phyloP scores from a whole-genome alignment of 2,113 vertebrate species.

The Tetraodon nigroviridis region DNA sequence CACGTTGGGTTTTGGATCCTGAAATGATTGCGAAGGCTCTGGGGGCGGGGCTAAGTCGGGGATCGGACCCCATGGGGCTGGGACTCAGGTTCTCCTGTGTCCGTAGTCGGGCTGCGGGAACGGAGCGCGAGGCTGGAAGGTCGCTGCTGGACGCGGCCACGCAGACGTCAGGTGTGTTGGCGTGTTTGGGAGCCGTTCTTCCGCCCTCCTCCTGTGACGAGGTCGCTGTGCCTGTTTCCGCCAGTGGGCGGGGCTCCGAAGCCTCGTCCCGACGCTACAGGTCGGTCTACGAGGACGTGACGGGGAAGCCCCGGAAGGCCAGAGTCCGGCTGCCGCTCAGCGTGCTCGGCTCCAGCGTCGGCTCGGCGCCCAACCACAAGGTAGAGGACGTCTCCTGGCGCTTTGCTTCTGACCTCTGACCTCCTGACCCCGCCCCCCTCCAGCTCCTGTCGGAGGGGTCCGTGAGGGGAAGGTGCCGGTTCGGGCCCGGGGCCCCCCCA shows the following conservation, averaged over 20 bases:
- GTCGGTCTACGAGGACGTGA: slow-evolving; percentile 65
- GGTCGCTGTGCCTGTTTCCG: not conserved
- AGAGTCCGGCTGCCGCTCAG: slow-evolving; percentile 74
- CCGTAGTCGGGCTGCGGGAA: slow-evolving; percentile 34
- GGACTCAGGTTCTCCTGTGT: not conserved
- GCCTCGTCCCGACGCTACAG: not conserved
- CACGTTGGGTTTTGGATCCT: too few relatives aligned
- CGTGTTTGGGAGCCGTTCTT: too few relatives aligned
- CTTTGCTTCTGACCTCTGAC: too few relatives aligned
- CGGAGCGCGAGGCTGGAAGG: slow-evolving; percentile 1
- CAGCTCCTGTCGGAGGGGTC: slow-evolving; percentile 73
- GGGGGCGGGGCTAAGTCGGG: too few relatives aligned
- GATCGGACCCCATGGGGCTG: too few relatives aligned
- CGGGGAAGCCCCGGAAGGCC: slow-evolving; percentile 72
- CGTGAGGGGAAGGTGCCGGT: slow-evolving; percentile 74
- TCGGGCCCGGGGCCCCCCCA: slow-evolving; percentile 37
- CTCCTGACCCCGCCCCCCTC: too few relatives aligned
- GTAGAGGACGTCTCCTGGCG: slow-evolving; percentile 48
- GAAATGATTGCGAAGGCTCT: too few relatives aligned
- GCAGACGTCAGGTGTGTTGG: slow-evolving; percentile 45
- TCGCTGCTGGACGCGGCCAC: slow-evolving; percentile 36
- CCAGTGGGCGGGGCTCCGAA: slow-evolving; percentile 38
- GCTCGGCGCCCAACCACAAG: slow-evolving; percentile 71
- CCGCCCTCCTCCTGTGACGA: too few relatives aligned
- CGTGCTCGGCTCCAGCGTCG: slow-evolving; percentile 69